A percentile compares a stretch with the other conserved stretches of the same genome.
phyloP scores from a whole-genome alignment of 2,888 invertebrate species.

The Sarcophaga variegata region DNA sequence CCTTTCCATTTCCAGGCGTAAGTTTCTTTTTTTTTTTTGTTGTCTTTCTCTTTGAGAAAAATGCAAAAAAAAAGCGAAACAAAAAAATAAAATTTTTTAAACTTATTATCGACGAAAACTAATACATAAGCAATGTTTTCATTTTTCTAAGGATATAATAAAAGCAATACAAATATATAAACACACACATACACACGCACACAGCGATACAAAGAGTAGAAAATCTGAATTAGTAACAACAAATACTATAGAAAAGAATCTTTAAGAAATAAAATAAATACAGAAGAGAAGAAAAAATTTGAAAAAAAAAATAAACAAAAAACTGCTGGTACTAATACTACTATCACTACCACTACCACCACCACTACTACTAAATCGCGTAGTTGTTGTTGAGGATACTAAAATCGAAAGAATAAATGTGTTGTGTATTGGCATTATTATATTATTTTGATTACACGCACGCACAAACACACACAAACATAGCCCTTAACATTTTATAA shows the following conservation, averaged over 20 bases:
- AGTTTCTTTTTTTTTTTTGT: too few relatives aligned
- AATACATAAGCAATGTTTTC: constrained; percentile 68
- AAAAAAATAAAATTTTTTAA: constrained; percentile 66
- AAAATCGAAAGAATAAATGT: constrained; percentile 57
- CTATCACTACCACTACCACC: neutral
- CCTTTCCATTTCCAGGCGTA: too few relatives aligned
- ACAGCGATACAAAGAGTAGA: neutral
- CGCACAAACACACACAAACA: constrained; percentile 22
- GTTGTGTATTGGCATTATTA: constrained; percentile 67
- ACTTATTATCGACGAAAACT: constrained; percentile 71
- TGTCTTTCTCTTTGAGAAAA: constrained; percentile 4
- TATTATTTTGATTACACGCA: constrained; percentile 51
- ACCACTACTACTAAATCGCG: neutral
- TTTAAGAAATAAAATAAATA: constrained; percentile 15
- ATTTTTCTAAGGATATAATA: constrained; percentile 35
- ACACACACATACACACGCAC: neutral
- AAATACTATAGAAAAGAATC: constrained; percentile 42
- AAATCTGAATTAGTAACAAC: constrained; percentile 56
- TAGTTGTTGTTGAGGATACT: constrained; percentile 45
- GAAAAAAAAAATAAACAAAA: constrained; percentile 20
- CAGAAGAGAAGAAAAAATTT: neutral
- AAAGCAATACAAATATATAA: constrained; percentile 40
- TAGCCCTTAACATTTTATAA: constrained; percentile 17
- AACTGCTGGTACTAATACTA: neutral
- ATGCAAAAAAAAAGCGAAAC: constrained; percentile 10